A percentile compares a stretch with the other conserved stretches of the same genome.
These are phyloP conservation scores for Microcebus ravelobensis DNA, from an alignment of 2,113 vertebrate species.

Conservation along the genomic window DNA sequence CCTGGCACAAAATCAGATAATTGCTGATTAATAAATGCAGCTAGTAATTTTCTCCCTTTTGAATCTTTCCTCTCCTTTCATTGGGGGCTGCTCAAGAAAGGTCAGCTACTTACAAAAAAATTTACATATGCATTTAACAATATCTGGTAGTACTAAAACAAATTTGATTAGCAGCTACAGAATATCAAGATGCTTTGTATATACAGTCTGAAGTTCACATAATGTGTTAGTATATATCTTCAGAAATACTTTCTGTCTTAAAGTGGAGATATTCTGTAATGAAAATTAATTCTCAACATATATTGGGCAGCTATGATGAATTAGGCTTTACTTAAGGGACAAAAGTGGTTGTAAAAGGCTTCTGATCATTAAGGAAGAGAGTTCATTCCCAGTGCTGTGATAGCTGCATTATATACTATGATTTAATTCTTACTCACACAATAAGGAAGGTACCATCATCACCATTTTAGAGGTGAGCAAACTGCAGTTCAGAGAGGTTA, in stretches of 20 bases:
- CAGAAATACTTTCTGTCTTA: not conserved
- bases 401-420: not conserved
- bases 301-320: not conserved
- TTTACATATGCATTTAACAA: not conserved
- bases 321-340: not conserved
- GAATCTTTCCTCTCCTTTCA: slow-evolving; percentile 5
- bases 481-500: not conserved
- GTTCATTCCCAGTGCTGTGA: not conserved
- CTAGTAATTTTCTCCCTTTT: slow-evolving; percentile 35
- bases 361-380: not conserved
- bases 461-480: not conserved
- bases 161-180: not conserved
- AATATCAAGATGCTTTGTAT: not conserved
- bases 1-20: slow-evolving; percentile 52
- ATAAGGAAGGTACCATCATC: not conserved
- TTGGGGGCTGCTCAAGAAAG: not conserved
- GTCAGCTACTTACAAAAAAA: not conserved
- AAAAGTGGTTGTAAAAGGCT: not conserved
- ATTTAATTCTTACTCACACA: not conserved
- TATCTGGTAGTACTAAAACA: not conserved
- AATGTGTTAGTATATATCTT: not conserved
- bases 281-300: not conserved
- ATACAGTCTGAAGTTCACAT: not conserved
- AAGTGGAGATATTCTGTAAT: not conserved
- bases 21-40: slow-evolving; percentile 46